Base-by-base conservation (phyloP, 2,888 invertebrate species). In the Lepidochitona cinerea region DNA sequence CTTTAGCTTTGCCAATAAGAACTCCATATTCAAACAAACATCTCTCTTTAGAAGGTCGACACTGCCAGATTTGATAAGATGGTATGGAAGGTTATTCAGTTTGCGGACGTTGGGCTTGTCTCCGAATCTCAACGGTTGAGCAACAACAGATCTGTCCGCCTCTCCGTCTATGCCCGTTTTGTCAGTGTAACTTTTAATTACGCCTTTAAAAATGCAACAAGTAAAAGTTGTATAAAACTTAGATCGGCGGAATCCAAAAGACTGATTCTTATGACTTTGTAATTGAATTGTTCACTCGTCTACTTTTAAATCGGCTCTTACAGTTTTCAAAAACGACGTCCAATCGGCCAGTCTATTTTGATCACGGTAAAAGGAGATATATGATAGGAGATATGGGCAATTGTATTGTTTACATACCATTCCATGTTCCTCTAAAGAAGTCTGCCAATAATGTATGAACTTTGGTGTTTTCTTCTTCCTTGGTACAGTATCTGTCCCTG, bases 11-110 rank as follows among this genome's bases (percentile, higher is more conserved):
- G 81, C 75, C 33, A 83, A 73, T 7, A 88, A 70, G 71, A 88
- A 89, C 4, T 83, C 75, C 65, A 84, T 81, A 76, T 88, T 87
- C 52, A 81, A 84, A 0, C 88, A 78, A 67, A 86, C 86, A 41
- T 88, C 80, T n/a, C 75, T 54, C 70, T 87, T 86, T n/a, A 87
- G 76, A 33, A 75, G 37, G 3, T 80, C 75, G 26, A 79, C 26
- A 23, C 83, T 76, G 18, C 73, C 73, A 26, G 83, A 81, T 36
- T 80, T 70, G 2, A 80, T 71, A 54, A 87, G 75, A 70, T 88
- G 88, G 70, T 81, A 84, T 0, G 88, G 87, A 14, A 87, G 79
- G 68, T 87, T 86, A 75, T 81, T 86, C 9, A 89, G 78, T 37
- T 84, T 85, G 23, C 89, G 79, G 0, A 82, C 52, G 70, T 89